Base-by-base conservation (phyloP, 2,888 invertebrate species). In the Mellilla xanthometata region DNA sequence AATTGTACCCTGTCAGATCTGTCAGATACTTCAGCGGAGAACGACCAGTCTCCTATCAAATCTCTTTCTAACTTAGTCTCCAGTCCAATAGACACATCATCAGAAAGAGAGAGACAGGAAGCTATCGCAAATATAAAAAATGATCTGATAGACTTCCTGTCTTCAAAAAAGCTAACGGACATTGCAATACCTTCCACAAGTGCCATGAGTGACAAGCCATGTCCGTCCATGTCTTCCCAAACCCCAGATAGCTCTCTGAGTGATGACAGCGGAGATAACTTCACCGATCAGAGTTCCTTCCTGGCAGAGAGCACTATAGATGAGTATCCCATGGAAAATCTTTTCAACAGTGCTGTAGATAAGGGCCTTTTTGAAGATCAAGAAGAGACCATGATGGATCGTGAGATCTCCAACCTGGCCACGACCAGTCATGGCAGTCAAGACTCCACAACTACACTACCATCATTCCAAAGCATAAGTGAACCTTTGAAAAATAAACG, bases 41-140 rank as follows among this genome's bases (percentile, higher is more conserved):
- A 68, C 74, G 86, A 84, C 56, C 91, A 91, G 63, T 92, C 92
- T 35, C 92, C 92, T 35, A 92, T 92, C 13, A 92, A 92, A 70
- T 93, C 92, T 42, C 76, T 93, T 49, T 93, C 93, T 36, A 92
- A 92, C 74, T 81, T 92, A 64, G 92, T 92, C 46, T 92, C 92
- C 61, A 91, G 86, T 83, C 92, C 87, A 27, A 77, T 88, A 59
- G 81, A 85, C 57, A 58, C 76, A 52, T 59, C 71, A 32, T 12
- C 52, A 12, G 54, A 52, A 26, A 31, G 12, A 33, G 76, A 81
- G 28, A 76, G 69, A 52, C 73, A 83, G 52, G 70, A 72, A 15
- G 68, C 72, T 23, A 68, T 83, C 53, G 73, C 79, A 28, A 81
- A 79, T 56, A 83, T 85, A 13, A 87, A 86, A 71, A 85, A 70